Conservation (phyloP, 2,797 vertebrate genomes). For the Pseudochirops corinnae region DNA sequence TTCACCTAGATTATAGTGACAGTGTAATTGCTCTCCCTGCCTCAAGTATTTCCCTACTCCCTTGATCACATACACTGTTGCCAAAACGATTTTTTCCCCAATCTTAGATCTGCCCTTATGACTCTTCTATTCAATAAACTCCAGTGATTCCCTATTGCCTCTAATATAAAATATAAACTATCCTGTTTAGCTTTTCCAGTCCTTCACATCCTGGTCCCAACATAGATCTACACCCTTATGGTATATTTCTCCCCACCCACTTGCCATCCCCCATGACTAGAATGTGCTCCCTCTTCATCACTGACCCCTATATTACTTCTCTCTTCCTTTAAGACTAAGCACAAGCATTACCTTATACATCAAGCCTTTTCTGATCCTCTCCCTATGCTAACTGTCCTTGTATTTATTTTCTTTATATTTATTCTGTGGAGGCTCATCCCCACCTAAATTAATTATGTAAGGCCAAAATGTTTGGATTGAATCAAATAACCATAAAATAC, state of each 20-base stretch:
- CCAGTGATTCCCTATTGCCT: neutral
- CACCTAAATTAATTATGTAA: neutral
- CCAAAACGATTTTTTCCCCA: neutral
- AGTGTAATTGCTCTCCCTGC: neutral
- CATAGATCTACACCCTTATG: neutral
- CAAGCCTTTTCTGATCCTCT: neutral
- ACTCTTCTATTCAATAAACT: neutral
- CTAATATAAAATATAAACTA: neutral
- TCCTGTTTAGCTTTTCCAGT: neutral
- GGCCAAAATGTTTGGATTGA: neutral
- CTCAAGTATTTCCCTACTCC: neutral
- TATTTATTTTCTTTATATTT: neutral
- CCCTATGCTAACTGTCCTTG: neutral
- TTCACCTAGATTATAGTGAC: neutral
- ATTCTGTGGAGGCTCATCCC: neutral
- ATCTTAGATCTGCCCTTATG: neutral
- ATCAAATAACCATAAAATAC: neutral
- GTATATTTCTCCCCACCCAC: neutral
- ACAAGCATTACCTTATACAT: neutral
- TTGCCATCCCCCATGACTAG: neutral
- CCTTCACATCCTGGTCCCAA: neutral
- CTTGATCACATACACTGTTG: neutral
- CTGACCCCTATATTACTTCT: neutral
- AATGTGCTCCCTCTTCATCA: neutral
- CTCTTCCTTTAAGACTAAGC: neutral